Conservation (phyloP, 2,797 vertebrate genomes). For the Sebastes hubbsi region DNA sequence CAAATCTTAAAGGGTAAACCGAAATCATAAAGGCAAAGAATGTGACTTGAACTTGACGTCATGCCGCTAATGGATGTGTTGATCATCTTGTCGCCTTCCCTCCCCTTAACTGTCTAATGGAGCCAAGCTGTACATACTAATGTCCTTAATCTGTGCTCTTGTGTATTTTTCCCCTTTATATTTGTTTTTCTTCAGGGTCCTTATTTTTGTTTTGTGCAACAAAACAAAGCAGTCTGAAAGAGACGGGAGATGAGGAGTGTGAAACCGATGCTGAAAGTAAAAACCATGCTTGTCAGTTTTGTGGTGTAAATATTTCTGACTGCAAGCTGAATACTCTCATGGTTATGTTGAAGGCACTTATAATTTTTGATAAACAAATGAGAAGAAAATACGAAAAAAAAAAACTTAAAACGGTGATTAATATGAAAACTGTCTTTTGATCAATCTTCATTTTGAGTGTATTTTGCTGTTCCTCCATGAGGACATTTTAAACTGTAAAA, state of each 20-base stretch:
- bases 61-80: constrained; percentile 81
- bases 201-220: constrained; percentile 95
- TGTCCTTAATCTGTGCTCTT: constrained; percentile 77
- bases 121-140: constrained; percentile 85
- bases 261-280: constrained; percentile 83
- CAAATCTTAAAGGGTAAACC: constrained; percentile 64
- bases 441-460: constrained; percentile 86
- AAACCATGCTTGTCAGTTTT: constrained; percentile 78
- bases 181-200: constrained; percentile 88
- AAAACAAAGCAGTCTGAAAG: constrained; percentile 82
- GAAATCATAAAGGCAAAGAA: constrained; percentile 73
- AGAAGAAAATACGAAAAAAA: constrained; percentile 66
- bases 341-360: constrained; percentile 88
- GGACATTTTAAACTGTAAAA: constrained; percentile 88
- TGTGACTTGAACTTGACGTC: constrained; percentile 78
- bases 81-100: constrained; percentile 65
- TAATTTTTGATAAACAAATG: constrained; percentile 78
- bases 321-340: constrained; percentile 72
- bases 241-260: constrained; percentile 66
- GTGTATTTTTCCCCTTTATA: constrained; percentile 74
- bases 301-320: constrained; percentile 77
- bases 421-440: constrained; percentile 83
- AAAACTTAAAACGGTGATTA: constrained; percentile 76
- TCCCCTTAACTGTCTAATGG: constrained; percentile 69
- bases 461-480: constrained; percentile 89